Percentiles rank a stretch among this genome's conserved stretches.
These are phyloP conservation scores for Agonopterix heracliana DNA, from an alignment of 2,888 invertebrate genomes.

Conservation along the genomic window DNA sequence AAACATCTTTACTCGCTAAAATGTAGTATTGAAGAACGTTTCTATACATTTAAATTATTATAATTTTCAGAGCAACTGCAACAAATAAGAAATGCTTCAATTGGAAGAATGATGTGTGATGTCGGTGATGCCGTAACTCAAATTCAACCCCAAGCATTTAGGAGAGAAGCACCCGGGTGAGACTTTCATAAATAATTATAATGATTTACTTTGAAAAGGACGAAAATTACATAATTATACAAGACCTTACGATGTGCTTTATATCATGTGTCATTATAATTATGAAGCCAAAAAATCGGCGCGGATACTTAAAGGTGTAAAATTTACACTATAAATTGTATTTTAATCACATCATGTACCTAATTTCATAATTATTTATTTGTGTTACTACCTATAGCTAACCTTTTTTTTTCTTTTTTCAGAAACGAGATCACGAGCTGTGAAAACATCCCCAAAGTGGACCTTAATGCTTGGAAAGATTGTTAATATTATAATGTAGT, in stretches of 20 bases:
- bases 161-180: slow-evolving; percentile 30
- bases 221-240: too few relatives aligned
- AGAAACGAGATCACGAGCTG: slow-evolving; percentile 33
- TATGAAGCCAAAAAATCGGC: too few relatives aligned
- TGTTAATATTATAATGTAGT: too few relatives aligned
- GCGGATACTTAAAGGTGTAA: too few relatives aligned
- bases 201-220: too few relatives aligned
- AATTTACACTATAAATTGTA: too few relatives aligned
- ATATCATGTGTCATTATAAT: too few relatives aligned
- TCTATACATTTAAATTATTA: neutral
- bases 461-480: slow-evolving; percentile 31
- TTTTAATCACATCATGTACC: neutral
- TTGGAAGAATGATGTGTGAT: slow-evolving; percentile 40
- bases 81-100: slow-evolving; percentile 40
- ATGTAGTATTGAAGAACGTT: neutral
- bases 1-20: neutral
- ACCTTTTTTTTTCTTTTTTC: slow-evolving; percentile 14
- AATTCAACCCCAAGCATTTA: slow-evolving; percentile 43
- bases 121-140: slow-evolving; percentile 40
- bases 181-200: slow-evolving; percentile 3
- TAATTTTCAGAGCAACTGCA: slow-evolving; percentile 39
- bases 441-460: slow-evolving; percentile 22
- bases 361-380: neutral
- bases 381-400: neutral
- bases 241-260: too few relatives aligned